Evolutionary conservation across 30 jellyfish, hydroid and myxozoan genomes (phyloP).

Genomic region (Hydractinia symbiolongicarpus): DNA sequence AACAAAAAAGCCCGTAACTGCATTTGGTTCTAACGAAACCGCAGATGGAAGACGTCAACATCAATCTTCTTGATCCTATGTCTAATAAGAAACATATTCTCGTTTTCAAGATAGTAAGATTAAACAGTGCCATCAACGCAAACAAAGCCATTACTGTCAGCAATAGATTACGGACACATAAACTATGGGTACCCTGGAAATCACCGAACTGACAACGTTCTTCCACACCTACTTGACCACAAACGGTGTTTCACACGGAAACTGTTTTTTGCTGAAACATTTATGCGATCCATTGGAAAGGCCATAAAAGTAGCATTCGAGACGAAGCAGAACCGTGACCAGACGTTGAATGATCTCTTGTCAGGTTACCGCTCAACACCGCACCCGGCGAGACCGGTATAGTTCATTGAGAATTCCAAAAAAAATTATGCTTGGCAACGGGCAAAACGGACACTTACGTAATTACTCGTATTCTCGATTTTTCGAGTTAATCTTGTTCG

Average conservation of each 20-base stretch:
- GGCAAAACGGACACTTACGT: neutral
- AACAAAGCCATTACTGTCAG: neutral
- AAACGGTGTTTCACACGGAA: neutral
- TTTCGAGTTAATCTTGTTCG: no score
- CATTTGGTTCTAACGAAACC: no score
- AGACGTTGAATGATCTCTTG: neutral
- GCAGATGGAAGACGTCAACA: no score
- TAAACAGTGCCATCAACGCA: constrained; percentile 18
- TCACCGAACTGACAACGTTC: neutral
- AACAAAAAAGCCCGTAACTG: no score
- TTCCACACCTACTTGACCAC: neutral
- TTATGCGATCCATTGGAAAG: constrained; percentile 12
- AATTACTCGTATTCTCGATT: no score
- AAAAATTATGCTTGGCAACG: neutral
- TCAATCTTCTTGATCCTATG: no score
- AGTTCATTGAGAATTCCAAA: neutral
- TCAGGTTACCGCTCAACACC: constrained; percentile 5
- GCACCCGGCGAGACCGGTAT: neutral
- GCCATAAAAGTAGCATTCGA: constrained; percentile 24
- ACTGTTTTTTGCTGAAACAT: neutral
- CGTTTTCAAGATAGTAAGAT: no score
- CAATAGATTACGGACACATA: no score
- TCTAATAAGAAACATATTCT: no score
- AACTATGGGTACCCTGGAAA: neutral
- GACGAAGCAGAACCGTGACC: neutral